Base-by-base conservation (phyloP, 2,113 vertebrate species). In the Eidolon helvum region DNA sequence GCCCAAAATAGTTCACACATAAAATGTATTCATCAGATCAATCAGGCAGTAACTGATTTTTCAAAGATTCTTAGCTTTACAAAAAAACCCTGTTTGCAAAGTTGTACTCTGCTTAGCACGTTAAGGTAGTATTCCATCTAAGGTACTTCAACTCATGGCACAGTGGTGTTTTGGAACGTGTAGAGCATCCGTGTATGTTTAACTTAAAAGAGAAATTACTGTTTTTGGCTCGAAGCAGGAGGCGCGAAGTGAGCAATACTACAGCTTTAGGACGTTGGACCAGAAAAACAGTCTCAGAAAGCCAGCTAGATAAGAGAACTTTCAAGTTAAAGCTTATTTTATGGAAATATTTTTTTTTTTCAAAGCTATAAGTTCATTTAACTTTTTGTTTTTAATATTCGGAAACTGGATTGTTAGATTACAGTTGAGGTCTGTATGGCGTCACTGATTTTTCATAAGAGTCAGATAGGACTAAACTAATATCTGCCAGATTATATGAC, bases 281-380 rank as follows among this genome's bases (percentile, higher is more conserved):
- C 91, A 14, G 48, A 14, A n/a, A 71, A 57, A 77, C 50, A 40
- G 30, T n/a, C 28, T 74, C 43, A 55, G 55, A 90, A 94, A 77
- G 30, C 24, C 83, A 59, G 45, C 33, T 69, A 69, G n/a, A 45
- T 87, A 77, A 40, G n/a, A 35, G 11, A 89, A 68, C 66, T 83
- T 83, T 86, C 30, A 83, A 83, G 69, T 57, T 35, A 66, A 92
- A 55, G 33, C 45, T 79, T 85, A 66, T 85, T 89, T 57, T 77
- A 84, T 59, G 90, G 33, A 77, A 77, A 38, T 55, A 11, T 38
- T 63, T 50, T 95, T 91, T 91, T 50, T 95, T 91, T 91, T 57
- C 65, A 88, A 79, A 79, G 71, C 65, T 57, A 88, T 5, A 43
- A 45, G 1, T 79, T 83, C 30, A 69, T 80, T 69, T 30, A 72